Conservation (phyloP, 1,140 invertebrate species). For the Drosophila melanica region DNA sequence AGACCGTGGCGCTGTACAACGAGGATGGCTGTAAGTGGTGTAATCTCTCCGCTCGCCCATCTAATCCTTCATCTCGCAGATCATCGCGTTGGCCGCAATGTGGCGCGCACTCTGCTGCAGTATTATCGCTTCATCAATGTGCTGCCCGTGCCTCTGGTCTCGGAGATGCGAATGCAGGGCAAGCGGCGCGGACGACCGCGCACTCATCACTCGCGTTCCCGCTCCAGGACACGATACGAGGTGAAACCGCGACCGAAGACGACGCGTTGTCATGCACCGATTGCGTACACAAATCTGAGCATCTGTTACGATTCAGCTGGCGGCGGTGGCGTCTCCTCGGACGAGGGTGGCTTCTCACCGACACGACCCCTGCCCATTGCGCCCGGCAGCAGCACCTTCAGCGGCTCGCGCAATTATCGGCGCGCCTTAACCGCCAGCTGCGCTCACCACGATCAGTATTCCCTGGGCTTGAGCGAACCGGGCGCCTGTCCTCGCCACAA, state of each 20-base stretch:
- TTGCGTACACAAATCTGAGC: constrained; percentile 86
- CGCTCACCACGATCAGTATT: constrained; percentile 68
- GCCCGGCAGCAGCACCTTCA: constrained; percentile 75
- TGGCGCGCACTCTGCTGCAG: constrained; percentile 90
- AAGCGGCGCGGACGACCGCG: constrained; percentile 84
- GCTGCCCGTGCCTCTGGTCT: constrained; percentile 86
- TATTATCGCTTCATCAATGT: constrained; percentile 91
- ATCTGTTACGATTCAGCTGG: constrained; percentile 86
- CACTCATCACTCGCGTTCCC: constrained; percentile 84
- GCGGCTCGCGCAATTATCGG: constrained; percentile 75
- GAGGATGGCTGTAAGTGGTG: constrained; percentile 92
- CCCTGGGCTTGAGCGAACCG: constrained; percentile 42
- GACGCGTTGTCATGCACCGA: constrained; percentile 85
- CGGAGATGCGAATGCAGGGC: constrained; percentile 85
- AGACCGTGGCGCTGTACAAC: constrained; percentile 91
- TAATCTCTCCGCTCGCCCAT: not conserved
- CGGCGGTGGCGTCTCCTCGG: constrained; percentile 73
- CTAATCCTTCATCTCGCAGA: constrained; percentile 64
- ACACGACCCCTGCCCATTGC: constrained; percentile 61
- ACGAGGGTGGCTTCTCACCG: constrained; percentile 83
- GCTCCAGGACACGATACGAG: constrained; percentile 84
- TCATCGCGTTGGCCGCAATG: constrained; percentile 90
- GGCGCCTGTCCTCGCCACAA: constrained; percentile 32
- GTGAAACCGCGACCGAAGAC: constrained; percentile 85
- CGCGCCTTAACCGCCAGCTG: constrained; percentile 57